These are phyloP conservation scores for Hiodon alosoides DNA, from an alignment of 2,113 vertebrate genomes.

Conservation along the genomic window DNA sequence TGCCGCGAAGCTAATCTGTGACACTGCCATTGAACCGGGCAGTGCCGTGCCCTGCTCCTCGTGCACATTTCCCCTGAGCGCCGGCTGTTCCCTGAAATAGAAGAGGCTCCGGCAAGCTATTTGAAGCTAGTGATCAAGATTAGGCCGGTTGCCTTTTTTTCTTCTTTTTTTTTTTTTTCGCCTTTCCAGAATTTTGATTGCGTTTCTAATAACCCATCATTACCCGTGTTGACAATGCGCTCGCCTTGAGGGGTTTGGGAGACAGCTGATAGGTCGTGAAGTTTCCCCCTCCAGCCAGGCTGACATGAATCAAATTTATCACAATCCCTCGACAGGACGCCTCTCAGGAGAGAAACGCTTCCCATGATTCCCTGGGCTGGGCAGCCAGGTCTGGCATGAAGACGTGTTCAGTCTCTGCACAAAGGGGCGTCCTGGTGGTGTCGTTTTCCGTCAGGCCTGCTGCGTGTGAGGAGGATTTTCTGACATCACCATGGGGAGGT, in stretches of 20 bases:
- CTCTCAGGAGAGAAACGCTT: constrained; percentile 8
- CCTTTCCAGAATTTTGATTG: constrained; percentile 10
- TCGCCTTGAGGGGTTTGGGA: constrained; percentile 1
- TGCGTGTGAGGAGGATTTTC: no score
- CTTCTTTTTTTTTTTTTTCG: background rate
- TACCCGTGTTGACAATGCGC: constrained; percentile 2
- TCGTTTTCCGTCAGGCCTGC: background rate
- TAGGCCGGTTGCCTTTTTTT: no score
- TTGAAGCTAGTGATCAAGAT: no score
- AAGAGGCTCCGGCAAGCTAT: no score
- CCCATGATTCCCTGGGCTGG: constrained; percentile 8
- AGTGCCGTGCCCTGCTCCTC: no score
- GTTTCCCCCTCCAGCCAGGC: background rate
- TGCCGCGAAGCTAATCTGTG: no score
- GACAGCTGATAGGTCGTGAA: constrained; percentile 19
- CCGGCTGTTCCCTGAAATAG: no score
- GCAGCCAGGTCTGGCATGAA: background rate
- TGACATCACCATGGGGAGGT: no score
- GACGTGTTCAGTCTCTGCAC: background rate
- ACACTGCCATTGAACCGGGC: no score
- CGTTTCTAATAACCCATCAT: constrained; percentile 13
- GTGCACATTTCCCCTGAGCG: no score
- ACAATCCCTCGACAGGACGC: constrained; percentile 6
- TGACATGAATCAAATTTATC: constrained; percentile 15
- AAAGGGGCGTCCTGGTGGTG: background rate